These are phyloP conservation scores for Helicoverpa zea DNA, from an alignment of 1,140 invertebrate genomes.

Conservation along the genomic window DNA sequence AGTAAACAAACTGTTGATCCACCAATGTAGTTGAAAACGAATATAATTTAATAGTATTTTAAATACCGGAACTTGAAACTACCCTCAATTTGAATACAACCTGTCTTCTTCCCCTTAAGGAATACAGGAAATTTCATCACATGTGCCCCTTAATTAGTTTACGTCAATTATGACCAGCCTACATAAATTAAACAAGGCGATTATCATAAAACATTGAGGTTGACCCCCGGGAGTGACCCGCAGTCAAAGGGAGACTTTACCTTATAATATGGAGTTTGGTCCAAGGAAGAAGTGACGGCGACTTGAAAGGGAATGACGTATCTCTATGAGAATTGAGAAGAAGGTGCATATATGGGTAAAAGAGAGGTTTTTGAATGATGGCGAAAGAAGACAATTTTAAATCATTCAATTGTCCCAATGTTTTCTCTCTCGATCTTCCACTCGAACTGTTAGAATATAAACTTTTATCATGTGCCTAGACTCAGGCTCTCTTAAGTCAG, in stretches of 20 bases:
- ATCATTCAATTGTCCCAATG: too few relatives aligned
- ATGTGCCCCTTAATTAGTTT: constrained; percentile 47
- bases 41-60: not conserved
- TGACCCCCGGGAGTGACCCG: constrained; percentile 55
- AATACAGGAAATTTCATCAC: constrained; percentile 29
- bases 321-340: not conserved
- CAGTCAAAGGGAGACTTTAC: constrained; percentile 53
- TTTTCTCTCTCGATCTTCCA: too few relatives aligned
- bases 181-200: constrained; percentile 60
- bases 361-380: not conserved
- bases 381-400: too few relatives aligned
- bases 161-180: constrained; percentile 53
- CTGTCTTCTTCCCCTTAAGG: not conserved
- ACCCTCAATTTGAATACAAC: constrained; percentile 8
- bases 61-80: not conserved
- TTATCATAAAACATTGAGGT: constrained; percentile 61
- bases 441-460: too few relatives aligned
- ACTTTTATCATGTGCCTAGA: too few relatives aligned
- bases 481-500: too few relatives aligned
- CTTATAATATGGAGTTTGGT: constrained; percentile 35
- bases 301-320: not conserved
- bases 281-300: constrained; percentile 16
- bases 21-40: not conserved
- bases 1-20: too few relatives aligned
- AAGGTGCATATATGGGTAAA: too few relatives aligned